A percentile compares a stretch with the other conserved stretches of the same genome.
Evolutionary conservation across 64 coral and sea anemone species (phyloP).

Genomic region (Stylophora pistillata): DNA sequence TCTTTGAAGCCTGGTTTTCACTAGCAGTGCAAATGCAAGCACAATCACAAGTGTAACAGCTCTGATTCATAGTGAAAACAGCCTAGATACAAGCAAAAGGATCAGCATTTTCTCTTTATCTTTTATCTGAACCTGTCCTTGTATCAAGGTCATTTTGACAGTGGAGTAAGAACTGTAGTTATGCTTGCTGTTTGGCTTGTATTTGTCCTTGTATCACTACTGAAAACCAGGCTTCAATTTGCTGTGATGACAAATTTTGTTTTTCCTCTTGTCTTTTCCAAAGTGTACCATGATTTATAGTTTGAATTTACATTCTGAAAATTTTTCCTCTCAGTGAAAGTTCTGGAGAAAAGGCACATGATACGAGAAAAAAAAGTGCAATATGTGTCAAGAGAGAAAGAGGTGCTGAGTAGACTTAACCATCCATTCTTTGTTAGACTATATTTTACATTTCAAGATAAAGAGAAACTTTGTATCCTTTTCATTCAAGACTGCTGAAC

Average conservation of each 20-base stretch:
- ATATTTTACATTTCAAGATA: conserved; percentile 99
- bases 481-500: background rate
- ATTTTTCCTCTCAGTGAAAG: no score
- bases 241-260: background rate
- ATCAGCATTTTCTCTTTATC: no score
- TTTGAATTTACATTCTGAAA: no score
- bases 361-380: conserved; percentile 92
- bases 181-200: background rate
- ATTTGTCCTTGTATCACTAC: background rate
- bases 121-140: no score
- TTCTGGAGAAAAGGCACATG: conserved; percentile 95
- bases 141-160: no score
- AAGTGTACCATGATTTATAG: no score
- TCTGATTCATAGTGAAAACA: no score
- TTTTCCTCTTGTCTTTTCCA: background rate
- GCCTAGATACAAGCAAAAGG: no score
- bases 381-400: conserved; percentile 94
- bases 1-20: background rate
- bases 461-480: conserved; percentile 99
- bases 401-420: conserved; percentile 90
- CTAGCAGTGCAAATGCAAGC: no score
- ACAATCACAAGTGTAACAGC: no score
- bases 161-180: no score
- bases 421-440: conserved; percentile 98
- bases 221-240: background rate